These are phyloP conservation scores for Amphipoea oculea DNA, from an alignment of 2,888 invertebrate genomes.

Conservation along the genomic window DNA sequence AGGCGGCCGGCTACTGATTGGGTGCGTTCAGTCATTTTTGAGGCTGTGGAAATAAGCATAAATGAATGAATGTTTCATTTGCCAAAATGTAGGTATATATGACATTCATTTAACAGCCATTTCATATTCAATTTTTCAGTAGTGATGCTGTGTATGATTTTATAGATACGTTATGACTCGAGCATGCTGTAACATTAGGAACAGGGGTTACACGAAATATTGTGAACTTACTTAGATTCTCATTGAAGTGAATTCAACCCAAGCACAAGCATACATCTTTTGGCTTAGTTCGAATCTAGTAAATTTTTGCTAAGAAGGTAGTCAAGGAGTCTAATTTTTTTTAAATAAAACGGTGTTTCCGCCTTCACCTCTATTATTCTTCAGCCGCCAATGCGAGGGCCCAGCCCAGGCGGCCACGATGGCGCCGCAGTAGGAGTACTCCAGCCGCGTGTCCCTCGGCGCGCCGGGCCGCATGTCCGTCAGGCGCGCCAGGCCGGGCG, in stretches of 20 bases:
- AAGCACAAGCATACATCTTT: not conserved
- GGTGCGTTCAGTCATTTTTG: constrained; percentile 82
- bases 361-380: constrained; percentile 82
- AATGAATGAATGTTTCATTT: not conserved
- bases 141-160: too few species aligned
- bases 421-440: constrained; percentile 93
- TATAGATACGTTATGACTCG: too few species aligned
- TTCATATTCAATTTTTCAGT: too few species aligned
- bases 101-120: not conserved
- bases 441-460: constrained; percentile 88
- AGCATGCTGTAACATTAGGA: too few species aligned
- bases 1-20: constrained; percentile 79
- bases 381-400: constrained; percentile 95
- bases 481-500: constrained; percentile 72
- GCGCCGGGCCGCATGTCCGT: constrained; percentile 90
- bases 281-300: not conserved
- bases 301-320: not conserved
- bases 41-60: constrained; percentile 71
- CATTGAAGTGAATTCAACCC: too few species aligned
- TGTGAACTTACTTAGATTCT: too few species aligned
- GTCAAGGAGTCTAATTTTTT: not conserved
- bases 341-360: not conserved
- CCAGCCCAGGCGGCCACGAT: constrained; percentile 94
- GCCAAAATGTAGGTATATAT: not conserved
- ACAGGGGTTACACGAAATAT: too few species aligned